Evolutionary conservation across 23 tunicate species (phyloP), one percentile per base, ranked within the genome.

Genomic region (Ascidia mentula): DNA sequence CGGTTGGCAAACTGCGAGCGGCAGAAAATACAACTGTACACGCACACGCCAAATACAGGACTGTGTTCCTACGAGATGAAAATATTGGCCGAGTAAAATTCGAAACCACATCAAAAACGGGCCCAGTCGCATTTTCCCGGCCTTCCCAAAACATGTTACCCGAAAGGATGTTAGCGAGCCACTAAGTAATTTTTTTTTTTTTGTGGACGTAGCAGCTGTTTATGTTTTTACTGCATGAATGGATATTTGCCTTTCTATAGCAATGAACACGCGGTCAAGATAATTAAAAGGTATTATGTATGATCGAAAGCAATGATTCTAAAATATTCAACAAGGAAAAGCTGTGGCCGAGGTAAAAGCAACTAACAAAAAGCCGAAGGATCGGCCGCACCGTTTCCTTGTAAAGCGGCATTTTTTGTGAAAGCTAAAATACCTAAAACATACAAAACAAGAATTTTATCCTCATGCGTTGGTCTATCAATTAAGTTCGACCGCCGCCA

Each of bases 351-450:
- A 6, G 65, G 65, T 53, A 53, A 53, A 53, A 53, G 65, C 65
- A 53, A 53, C 12, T 9, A 53, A 53, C 65, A 3, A 53, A 53
- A 53, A 20, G 4, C 24, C 13, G 65, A 53, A 26, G n/a, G n/a
- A n/a, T n/a, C n/a, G n/a, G n/a, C n/a, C n/a, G n/a, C n/a, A 9
- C 13, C 65, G 24, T 3, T 53, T 28, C 24, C 4, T 53, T 53
- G 28, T 20, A 53, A 26, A 53, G 22, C 28, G 65, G 65, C 1
- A 20, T 53, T 20, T 28, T 20, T 20, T 53, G 12, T 26, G 24
- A 53, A 53, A 53, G 65, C 65, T 53, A 53, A 53, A 53, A 53
- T 53, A 53, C 65, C 28, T 53, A 53, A 53, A 53, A 53, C 65
- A 20, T 53, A 28, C 65, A 53, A 53, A 53, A 26, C 65, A 53